Conservation (phyloP, 1,140 invertebrate species). For the Hylaeus volcanicus region DNA sequence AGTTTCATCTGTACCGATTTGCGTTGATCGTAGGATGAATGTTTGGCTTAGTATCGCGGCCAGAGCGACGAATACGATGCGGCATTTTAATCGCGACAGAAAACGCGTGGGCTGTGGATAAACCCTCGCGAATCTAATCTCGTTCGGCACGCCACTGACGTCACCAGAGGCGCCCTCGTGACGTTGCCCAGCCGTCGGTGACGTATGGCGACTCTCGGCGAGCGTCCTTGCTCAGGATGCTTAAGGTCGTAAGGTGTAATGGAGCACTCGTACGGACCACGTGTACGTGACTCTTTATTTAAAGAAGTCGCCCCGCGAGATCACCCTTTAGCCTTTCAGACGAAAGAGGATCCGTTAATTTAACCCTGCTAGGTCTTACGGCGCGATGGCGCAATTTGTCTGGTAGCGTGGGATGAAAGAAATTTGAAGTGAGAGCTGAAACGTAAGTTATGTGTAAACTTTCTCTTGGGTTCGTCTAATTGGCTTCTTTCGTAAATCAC, state of each 20-base stretch:
- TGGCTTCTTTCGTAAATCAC: no score
- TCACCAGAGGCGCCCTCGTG: constrained; percentile 56
- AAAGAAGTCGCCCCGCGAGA: background rate
- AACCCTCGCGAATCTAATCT: constrained; percentile 60
- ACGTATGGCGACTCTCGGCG: constrained; percentile 36
- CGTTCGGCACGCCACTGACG: constrained; percentile 61
- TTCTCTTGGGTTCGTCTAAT: no score
- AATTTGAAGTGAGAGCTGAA: no score
- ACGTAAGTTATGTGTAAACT: no score
- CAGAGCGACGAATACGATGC: background rate
- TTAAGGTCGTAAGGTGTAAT: constrained; percentile 56
- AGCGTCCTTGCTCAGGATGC: constrained; percentile 58
- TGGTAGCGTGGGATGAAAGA: background rate
- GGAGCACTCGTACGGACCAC: constrained; percentile 30
- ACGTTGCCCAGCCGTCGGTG: constrained; percentile 52
- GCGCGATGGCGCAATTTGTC: background rate
- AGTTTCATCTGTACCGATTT: no score
- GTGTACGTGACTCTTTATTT: constrained; percentile 20
- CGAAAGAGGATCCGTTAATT: background rate
- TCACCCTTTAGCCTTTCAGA: background rate
- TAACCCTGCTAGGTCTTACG: background rate
- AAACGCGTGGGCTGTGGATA: constrained; percentile 58
- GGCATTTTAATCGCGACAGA: constrained; percentile 24
- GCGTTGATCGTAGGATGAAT: no score
- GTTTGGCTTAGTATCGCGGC: background rate